These are phyloP conservation scores for Pyrrhosoma nymphula DNA, from an alignment of 2,888 invertebrate genomes.

Conservation along the genomic window DNA sequence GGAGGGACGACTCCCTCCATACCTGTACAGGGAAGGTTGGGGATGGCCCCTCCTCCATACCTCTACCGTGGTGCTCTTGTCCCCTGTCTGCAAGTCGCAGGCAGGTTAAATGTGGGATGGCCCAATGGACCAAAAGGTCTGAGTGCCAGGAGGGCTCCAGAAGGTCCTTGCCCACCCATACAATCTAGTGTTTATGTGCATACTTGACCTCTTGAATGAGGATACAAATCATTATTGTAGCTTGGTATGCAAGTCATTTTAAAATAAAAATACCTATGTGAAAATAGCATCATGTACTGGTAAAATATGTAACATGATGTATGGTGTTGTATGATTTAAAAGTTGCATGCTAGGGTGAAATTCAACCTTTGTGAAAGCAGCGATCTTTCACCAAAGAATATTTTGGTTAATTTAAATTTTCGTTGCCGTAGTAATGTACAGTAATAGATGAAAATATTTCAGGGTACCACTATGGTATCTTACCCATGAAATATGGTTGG, in stretches of 20 bases:
- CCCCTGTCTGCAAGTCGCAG: too few species aligned
- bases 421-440: neutral
- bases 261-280: neutral
- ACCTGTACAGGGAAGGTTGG: too few species aligned
- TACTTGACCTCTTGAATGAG: neutral
- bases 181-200: too few species aligned
- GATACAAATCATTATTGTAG: neutral
- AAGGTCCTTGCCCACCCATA: too few species aligned
- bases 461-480: neutral
- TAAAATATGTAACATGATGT: neutral
- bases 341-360: neutral
- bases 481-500: neutral
- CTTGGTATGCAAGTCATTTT: neutral
- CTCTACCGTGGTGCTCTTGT: too few species aligned
- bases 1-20: too few species aligned
- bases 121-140: too few species aligned
- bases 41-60: too few species aligned
- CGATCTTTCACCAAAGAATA: constrained; percentile 11
- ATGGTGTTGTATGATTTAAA: neutral
- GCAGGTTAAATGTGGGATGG: too few species aligned
- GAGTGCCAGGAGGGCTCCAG: too few species aligned
- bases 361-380: neutral
- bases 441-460: neutral
- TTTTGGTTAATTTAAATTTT: neutral
- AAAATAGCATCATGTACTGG: neutral